Percentiles rank a stretch among this genome's conserved stretches.
Conservation (phyloP, 2,113 vertebrate genomes). For the Rhynchomys soricoides region DNA sequence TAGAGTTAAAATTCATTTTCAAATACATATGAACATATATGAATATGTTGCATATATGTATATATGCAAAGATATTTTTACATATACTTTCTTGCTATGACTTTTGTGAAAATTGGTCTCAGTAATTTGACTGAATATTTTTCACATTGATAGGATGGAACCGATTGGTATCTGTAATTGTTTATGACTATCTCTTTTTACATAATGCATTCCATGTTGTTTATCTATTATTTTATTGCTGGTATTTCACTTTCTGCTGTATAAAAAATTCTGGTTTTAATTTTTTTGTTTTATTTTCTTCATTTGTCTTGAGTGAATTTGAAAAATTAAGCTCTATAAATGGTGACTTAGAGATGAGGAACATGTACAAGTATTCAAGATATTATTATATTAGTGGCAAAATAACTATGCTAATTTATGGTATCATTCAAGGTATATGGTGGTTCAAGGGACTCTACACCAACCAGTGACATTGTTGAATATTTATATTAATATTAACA, state of each 20-base stretch:
- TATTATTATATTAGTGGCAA: not conserved
- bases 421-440: not conserved
- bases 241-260: not conserved
- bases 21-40: not conserved
- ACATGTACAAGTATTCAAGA: not conserved
- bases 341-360: not conserved
- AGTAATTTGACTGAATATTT: not conserved
- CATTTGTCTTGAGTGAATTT: not conserved
- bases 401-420: not conserved
- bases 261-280: not conserved
- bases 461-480: not conserved
- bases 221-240: not conserved
- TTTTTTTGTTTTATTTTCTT: not conserved
- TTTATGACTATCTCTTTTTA: not conserved
- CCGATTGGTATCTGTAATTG: not conserved
- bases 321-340: not conserved
- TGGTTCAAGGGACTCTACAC: not conserved
- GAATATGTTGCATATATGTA: not conserved
- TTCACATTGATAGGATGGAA: not conserved
- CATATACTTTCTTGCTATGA: not conserved
- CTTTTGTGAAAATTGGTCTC: not conserved
- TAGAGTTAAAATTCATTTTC: not conserved
- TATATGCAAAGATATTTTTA: not conserved
- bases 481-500: not conserved
- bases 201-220: not conserved